Evolutionary conservation across 2,113 vertebrate genomes (phyloP), one percentile per base, ranked within the genome.

Genomic region (Erpornis zantholeuca): DNA sequence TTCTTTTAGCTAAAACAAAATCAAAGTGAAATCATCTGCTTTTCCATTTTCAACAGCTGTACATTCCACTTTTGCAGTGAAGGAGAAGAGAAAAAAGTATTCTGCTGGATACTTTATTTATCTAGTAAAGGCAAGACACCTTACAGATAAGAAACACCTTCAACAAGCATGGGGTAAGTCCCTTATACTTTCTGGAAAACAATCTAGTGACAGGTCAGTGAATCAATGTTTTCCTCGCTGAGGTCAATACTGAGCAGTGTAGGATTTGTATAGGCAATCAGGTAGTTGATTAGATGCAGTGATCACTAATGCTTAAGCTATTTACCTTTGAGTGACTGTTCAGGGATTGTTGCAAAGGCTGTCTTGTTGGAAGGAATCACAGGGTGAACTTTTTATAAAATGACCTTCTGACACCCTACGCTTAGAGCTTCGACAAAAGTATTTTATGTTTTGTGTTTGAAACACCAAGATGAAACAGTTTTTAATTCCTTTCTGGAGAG

Each of bases 181-280:
- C 52, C 72, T 92, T 80, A 64, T 11, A 64, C 64, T 83, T 94
- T 90, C 79, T 77, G 68, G 79, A 92, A 95, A 96, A 83, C 87
- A 88, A 95, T 95, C 92, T 75, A 96, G 82, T 90, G 68, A 83
- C 81, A 91, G 91, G 91, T 94, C 87, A 97, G 70, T 35, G 71
- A 95, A 94, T 94, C 91, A 94, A 96, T 94, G 88, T 87, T 95
- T 95, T 50, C 61, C 86, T 91, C 5, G 3, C 54, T 45, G 82
- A 82, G 87, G 94, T 91, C 96, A 96, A 95, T 94, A 92, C 61
- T 5, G 54, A 92, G 84, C 86, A 85, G 56, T 73, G 87, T 92
- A 83, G 71, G 47, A 90, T 95, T 88, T 29, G 38, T 88, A 59
- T 20, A 85, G 56, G 87, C 78, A 95, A 92, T 88, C 92, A 86